Conservation (phyloP, 2,888 invertebrate species). For the Torymus tubicola region DNA sequence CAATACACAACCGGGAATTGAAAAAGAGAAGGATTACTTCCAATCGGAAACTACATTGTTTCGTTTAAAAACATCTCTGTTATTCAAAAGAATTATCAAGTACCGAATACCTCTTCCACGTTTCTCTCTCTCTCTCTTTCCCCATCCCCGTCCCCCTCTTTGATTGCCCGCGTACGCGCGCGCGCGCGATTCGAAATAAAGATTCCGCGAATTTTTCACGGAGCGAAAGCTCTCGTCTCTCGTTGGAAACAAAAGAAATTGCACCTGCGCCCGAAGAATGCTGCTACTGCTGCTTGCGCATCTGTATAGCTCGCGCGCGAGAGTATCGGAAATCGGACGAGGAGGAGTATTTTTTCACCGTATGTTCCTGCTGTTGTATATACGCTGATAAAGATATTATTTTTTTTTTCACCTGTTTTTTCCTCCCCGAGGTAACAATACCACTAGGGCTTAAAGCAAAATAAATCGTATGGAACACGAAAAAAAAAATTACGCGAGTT, state of each 20-base stretch:
- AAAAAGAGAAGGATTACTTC: too few species aligned
- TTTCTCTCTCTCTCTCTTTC: too few species aligned
- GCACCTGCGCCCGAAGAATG: conserved; percentile 41
- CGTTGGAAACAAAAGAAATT: conserved; percentile 33
- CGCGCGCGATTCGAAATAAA: conserved; percentile 38
- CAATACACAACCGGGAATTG: too few species aligned
- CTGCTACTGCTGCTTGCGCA: too few species aligned
- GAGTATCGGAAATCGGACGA: conserved; percentile 51
- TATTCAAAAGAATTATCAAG: conserved; percentile 6
- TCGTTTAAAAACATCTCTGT: background rate
- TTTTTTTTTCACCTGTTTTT: background rate
- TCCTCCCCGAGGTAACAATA: too few species aligned
- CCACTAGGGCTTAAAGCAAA: too few species aligned
- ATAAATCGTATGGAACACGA: too few species aligned
- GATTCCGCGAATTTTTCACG: conserved; percentile 41
- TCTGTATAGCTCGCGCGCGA: conserved; percentile 40
- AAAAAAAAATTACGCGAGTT: too few species aligned
- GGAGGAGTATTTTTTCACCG: conserved; percentile 28
- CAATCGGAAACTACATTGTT: background rate
- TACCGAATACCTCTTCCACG: conserved; percentile 10
- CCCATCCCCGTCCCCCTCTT: background rate
- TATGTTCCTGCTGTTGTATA: background rate
- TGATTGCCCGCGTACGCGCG: conserved; percentile 17
- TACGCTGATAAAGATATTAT: conserved; percentile 12
- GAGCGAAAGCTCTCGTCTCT: background rate